Evolutionary conservation across 2,113 vertebrate genomes (phyloP).

Genomic region (Sitta europaea): DNA sequence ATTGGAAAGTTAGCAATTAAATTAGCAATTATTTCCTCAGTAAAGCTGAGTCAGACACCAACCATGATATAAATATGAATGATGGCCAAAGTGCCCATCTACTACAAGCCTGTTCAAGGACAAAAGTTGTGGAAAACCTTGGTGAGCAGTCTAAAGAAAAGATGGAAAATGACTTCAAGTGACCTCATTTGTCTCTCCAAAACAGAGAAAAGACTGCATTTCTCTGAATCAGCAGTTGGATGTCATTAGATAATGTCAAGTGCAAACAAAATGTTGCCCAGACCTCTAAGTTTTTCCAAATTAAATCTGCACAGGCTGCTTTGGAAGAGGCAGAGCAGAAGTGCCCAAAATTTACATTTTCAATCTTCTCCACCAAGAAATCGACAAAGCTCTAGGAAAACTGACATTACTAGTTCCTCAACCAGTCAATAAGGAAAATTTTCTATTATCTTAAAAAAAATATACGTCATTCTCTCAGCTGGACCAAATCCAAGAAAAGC

Average conservation of each 20-base stretch:
- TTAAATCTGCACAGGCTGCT: neutral
- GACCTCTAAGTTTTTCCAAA: neutral
- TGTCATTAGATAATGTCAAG: neutral
- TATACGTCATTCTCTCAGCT: neutral
- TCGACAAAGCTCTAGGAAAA: neutral
- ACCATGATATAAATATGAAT: neutral
- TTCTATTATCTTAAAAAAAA: neutral
- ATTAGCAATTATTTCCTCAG: neutral
- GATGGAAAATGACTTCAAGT: neutral
- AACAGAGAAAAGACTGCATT: neutral
- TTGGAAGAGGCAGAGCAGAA: neutral
- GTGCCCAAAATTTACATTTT: neutral
- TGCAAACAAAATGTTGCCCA: neutral
- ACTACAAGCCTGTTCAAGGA: neutral
- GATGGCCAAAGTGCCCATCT: neutral
- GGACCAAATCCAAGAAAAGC: neutral
- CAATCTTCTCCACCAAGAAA: neutral
- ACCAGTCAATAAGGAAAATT: neutral
- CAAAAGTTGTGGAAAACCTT: neutral
- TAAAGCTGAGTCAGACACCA: neutral
- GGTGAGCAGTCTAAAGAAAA: neutral
- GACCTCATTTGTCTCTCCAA: neutral
- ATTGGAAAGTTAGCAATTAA: neutral
- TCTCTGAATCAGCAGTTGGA: neutral
- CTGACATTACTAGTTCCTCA: neutral